These are phyloP conservation scores for Varroa destructor DNA, from an alignment of 1,140 invertebrate species.

Conservation along the genomic window DNA sequence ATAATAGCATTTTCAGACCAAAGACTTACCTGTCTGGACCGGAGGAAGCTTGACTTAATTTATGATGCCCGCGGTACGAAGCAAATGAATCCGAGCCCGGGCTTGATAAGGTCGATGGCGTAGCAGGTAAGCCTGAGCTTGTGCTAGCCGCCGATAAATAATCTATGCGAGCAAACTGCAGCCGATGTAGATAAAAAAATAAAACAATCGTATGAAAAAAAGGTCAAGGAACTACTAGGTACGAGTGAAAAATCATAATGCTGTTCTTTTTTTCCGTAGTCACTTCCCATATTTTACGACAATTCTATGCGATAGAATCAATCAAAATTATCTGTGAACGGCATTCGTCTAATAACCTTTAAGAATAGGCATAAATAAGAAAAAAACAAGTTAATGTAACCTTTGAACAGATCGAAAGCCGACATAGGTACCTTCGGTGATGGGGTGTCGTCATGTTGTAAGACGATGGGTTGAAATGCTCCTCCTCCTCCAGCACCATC, in stretches of 20 bases:
- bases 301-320: no score
- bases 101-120: conserved; percentile 13
- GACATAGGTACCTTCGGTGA: conserved; percentile 1
- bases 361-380: no score
- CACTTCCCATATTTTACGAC: no score
- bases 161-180: conserved; percentile 14
- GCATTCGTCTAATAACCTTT: no score
- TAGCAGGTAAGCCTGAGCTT: conserved; percentile 12
- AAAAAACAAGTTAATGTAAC: no score
- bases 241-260: no score
- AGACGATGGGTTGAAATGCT: conserved; percentile 7
- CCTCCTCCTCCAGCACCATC: not conserved
- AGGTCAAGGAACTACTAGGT: no score
- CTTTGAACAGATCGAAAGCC: no score
- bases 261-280: no score
- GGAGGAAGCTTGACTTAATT: conserved; percentile 23
- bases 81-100: conserved; percentile 18
- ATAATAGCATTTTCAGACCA: not conserved
- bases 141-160: conserved; percentile 12
- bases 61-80: conserved; percentile 3
- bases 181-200: not conserved
- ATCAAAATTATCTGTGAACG: no score
- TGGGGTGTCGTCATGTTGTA: conserved; percentile 21
- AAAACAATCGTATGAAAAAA: not conserved
- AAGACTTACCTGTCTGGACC: not conserved